These are phyloP conservation scores for Oreocharis arfaki DNA, from an alignment of 2,113 vertebrate genomes.

Conservation along the genomic window DNA sequence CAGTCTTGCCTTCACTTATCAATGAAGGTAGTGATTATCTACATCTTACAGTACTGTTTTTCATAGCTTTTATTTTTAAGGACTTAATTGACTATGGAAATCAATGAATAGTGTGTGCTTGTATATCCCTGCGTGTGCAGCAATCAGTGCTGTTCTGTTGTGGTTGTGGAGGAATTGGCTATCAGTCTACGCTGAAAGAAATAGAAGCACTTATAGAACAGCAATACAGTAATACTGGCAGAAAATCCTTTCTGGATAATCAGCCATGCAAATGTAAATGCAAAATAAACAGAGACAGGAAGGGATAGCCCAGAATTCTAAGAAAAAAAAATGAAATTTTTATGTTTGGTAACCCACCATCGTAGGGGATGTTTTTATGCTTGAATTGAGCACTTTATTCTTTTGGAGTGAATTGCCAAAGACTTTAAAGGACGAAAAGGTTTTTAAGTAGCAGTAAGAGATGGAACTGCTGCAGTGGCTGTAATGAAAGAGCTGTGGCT, in stretches of 20 bases:
- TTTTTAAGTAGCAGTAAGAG: background rate
- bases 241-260: background rate
- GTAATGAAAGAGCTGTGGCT: background rate
- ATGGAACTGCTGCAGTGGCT: background rate
- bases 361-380: background rate
- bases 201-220: background rate
- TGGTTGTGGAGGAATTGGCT: background rate
- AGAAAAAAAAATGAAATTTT: background rate
- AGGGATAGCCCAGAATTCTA: background rate
- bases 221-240: background rate
- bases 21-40: background rate
- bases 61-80: conserved; percentile 30
- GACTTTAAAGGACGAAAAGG: background rate
- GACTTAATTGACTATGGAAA: conserved; percentile 23
- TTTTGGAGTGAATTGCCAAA: conserved; percentile 2
- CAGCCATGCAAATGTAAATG: background rate
- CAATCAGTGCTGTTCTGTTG: background rate
- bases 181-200: background rate
- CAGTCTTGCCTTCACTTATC: background rate
- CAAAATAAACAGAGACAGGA: background rate
- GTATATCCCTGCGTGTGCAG: background rate
- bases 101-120: background rate
- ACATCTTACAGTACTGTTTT: background rate
- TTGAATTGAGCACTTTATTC: background rate
- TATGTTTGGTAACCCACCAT: background rate